Percentiles rank a stretch among this genome's conserved stretches.
phyloP scores from a whole-genome alignment of 2,888 invertebrate genomes.

The Morpho helenor region DNA sequence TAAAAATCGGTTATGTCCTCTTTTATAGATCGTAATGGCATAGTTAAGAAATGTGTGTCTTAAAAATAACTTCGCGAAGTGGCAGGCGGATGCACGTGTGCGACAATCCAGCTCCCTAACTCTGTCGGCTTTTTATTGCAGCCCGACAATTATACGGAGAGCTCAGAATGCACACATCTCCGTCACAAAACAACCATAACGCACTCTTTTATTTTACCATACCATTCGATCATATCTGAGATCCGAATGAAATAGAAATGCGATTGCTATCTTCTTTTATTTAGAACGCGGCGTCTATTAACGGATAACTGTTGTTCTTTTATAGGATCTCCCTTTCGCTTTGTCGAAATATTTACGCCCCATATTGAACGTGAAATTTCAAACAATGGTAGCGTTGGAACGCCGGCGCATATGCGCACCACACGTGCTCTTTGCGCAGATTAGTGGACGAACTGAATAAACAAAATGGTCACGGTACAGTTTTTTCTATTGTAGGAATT shows the following conservation, averaged over 20 bases:
- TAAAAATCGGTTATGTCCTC: conserved; percentile 9
- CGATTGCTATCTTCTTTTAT: conserved; percentile 31
- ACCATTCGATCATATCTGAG: conserved; percentile 21
- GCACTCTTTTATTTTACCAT: conserved; percentile 28
- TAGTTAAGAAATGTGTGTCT: conserved; percentile 26
- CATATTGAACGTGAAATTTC: conserved; percentile 72
- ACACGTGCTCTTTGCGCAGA: conserved; percentile 62
- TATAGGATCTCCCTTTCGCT: conserved; percentile 63
- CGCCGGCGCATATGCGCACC: conserved; percentile 46
- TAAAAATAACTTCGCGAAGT: conserved; percentile 70
- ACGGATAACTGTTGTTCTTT: conserved; percentile 56
- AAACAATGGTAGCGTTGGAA: conserved; percentile 62
- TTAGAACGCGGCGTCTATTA: conserved; percentile 32
- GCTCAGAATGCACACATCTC: conserved; percentile 32
- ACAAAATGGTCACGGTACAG: conserved; percentile 45
- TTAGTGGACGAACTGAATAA: conserved; percentile 46
- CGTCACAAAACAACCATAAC: conserved; percentile 34
- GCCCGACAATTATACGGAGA: conserved; percentile 34
- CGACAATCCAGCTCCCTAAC: conserved; percentile 47
- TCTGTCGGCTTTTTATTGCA: conserved; percentile 59
- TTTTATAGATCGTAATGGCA: conserved; percentile 18
- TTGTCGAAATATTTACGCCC: conserved; percentile 76
- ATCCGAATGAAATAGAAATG: conserved; percentile 19
- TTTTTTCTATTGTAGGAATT: conserved; percentile 27
- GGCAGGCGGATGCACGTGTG: conserved; percentile 75